phyloP scores from a whole-genome alignment of 1,140 invertebrate genomes.

The Drosophila elegans region DNA sequence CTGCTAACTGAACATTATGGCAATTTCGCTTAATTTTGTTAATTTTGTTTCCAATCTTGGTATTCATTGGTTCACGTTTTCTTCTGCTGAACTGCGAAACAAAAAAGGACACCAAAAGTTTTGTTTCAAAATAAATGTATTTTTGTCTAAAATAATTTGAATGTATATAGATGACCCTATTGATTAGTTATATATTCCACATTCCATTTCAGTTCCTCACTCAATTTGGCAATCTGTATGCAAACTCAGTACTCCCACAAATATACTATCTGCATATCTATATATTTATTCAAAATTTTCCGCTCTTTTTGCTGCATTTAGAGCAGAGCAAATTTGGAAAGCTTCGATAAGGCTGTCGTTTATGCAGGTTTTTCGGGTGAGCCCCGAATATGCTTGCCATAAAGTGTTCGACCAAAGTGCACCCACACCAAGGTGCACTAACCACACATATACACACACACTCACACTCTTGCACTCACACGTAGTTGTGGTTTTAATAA shows the following conservation, averaged over 20 bases:
- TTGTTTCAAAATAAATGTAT: neutral
- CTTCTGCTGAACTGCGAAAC: neutral
- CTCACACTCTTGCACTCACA: conserved; percentile 23
- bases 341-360: conserved; percentile 67
- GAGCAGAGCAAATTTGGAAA: conserved; percentile 40
- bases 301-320: conserved; percentile 65
- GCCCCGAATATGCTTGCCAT: conserved; percentile 59
- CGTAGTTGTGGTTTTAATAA: conserved; percentile 79
- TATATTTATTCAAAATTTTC: conserved; percentile 75
- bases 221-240: conserved; percentile 26
- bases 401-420: conserved; percentile 73
- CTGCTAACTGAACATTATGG: neutral
- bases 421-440: conserved; percentile 41
- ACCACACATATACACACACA: conserved; percentile 20
- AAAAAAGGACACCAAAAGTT: neutral
- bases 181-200: neutral
- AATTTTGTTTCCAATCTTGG: too few relatives aligned
- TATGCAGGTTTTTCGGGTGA: conserved; percentile 31
- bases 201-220: neutral
- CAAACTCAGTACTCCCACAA: conserved; percentile 9
- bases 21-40: neutral
- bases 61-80: neutral
- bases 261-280: conserved; percentile 10
- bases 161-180: neutral
- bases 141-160: neutral